These are phyloP conservation scores for Carettochelys insculpta DNA, from an alignment of 2,113 vertebrate species.

Conservation along the genomic window DNA sequence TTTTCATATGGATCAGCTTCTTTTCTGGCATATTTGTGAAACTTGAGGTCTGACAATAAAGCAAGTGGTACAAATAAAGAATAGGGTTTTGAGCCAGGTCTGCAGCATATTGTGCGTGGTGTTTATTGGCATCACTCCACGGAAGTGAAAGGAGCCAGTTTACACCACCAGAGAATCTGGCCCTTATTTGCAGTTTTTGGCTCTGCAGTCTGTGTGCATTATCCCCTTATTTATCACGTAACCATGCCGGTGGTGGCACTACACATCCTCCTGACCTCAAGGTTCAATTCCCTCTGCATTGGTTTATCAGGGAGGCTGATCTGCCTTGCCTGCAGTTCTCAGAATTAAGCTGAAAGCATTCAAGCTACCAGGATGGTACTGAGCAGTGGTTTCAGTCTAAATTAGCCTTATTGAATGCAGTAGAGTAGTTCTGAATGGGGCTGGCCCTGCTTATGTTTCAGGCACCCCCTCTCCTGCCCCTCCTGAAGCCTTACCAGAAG, in stretches of 20 bases:
- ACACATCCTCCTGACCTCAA: not conserved
- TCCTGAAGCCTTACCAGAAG: not conserved
- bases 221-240: not conserved
- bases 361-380: not conserved
- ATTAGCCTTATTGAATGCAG: not conserved
- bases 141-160: not conserved
- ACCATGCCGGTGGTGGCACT: not conserved
- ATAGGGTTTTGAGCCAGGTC: not conserved
- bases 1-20: fast-evolving
- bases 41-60: not conserved
- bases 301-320: not conserved
- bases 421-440: not conserved
- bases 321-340: not conserved
- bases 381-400: not conserved
- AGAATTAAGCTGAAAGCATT: not conserved
- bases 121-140: constrained; percentile 3
- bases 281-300: not conserved
- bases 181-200: not conserved
- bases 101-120: constrained; percentile 32
- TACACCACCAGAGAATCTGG: not conserved
- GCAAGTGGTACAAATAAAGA: constrained; percentile 1
- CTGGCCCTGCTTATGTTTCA: not conserved
- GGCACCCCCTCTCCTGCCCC: not conserved
- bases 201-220: not conserved
- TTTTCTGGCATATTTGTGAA: not conserved